Evolutionary conservation across 1,140 invertebrate genomes (phyloP).

Genomic region (Capitella teleta): DNA sequence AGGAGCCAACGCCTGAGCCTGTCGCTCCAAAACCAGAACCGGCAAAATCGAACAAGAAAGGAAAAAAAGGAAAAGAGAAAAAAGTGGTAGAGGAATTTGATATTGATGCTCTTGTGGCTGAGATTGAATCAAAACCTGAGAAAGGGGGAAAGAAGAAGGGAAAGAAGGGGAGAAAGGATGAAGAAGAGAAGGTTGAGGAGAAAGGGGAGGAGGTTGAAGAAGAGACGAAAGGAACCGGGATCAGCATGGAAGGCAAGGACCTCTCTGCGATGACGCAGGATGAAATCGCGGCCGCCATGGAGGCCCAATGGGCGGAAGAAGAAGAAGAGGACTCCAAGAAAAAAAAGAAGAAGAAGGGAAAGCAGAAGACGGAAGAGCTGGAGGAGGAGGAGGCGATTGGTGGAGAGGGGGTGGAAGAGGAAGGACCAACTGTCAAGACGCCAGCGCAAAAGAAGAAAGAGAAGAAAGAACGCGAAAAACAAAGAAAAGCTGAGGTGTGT

Average conservation of each 20-base stretch:
- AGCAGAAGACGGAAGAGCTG: constrained; percentile 17
- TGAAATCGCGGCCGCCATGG: constrained; percentile 2
- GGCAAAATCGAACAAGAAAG: background rate
- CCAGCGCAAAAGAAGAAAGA: constrained; percentile 42
- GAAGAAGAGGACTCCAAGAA: constrained; percentile 17
- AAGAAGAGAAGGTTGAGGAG: background rate
- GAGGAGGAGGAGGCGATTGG: constrained; percentile 24
- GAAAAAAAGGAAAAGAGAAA: constrained; percentile 1
- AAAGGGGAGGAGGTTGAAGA: background rate
- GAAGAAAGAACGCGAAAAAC: constrained; percentile 67
- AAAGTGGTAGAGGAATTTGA: background rate
- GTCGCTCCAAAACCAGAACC: background rate
- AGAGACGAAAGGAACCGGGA: background rate
- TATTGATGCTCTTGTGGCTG: constrained; percentile 1
- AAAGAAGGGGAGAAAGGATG: background rate
- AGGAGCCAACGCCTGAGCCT: background rate
- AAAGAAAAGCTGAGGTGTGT: background rate
- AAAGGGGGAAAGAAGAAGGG: background rate
- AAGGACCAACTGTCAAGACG: constrained; percentile 48
- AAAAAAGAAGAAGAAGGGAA: constrained; percentile 21
- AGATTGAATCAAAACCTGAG: background rate
- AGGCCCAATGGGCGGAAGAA: constrained; percentile 20
- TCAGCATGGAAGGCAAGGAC: background rate
- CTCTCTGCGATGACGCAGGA: background rate
- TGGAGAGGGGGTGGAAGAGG: constrained; percentile 46